Conservation (phyloP, 2,113 vertebrate species). For the Panthera tigris region DNA sequence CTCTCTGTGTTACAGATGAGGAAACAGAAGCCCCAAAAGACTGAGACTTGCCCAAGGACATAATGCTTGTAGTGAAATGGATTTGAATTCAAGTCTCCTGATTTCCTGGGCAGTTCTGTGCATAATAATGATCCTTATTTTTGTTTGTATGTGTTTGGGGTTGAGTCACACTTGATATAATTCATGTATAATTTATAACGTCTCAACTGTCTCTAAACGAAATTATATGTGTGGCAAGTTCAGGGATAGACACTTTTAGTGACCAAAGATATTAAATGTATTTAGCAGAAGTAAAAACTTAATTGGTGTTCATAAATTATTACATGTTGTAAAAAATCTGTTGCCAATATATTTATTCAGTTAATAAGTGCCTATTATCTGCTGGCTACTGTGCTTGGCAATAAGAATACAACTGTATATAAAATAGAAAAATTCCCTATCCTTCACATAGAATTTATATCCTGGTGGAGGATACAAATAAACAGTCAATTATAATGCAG, state of each 20-base stretch:
- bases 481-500: neutral
- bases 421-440: neutral
- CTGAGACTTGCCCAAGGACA: neutral
- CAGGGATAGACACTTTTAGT: constrained; percentile 15
- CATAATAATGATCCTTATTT: neutral
- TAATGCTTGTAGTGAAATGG: neutral
- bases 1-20: neutral
- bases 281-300: constrained; percentile 47
- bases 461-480: neutral
- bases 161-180: neutral
- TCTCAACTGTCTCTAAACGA: constrained; percentile 37
- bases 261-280: constrained; percentile 27
- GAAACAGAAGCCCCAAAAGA: neutral
- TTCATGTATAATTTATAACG: constrained; percentile 6
- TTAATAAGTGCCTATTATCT: constrained; percentile 11
- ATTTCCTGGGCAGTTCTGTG: neutral
- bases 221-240: neutral
- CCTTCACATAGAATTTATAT: constrained; percentile 18
- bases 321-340: constrained; percentile 9
- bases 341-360: constrained; percentile 20
- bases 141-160: too few relatives aligned
- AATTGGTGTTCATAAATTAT: constrained; percentile 19
- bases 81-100: neutral
- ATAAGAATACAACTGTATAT: neutral
- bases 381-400: neutral